These are phyloP conservation scores for Heterochromis multidens DNA, from an alignment of 2,113 vertebrate species.

Conservation along the genomic window DNA sequence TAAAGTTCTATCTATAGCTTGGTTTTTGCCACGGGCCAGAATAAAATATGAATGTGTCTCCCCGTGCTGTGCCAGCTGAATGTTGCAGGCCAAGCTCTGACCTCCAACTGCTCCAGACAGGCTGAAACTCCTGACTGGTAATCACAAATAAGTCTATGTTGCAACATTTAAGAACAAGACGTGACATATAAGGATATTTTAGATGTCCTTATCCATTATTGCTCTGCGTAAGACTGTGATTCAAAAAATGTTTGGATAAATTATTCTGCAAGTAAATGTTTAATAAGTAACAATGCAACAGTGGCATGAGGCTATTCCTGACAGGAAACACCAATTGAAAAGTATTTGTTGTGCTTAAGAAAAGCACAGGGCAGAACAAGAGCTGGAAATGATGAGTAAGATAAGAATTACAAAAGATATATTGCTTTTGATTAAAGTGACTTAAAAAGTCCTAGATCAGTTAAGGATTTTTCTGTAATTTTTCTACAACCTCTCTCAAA, in stretches of 20 bases:
- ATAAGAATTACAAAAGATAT: background rate
- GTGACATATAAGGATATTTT: background rate
- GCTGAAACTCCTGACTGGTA: background rate
- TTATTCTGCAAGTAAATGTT: conserved; percentile 6
- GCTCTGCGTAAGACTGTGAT: background rate
- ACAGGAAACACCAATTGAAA: background rate
- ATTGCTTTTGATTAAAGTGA: background rate
- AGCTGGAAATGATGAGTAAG: background rate
- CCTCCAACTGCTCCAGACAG: conserved; percentile 47
- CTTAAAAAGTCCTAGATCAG: background rate
- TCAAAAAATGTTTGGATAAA: background rate
- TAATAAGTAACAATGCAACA: conserved; percentile 6
- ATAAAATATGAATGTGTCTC: conserved; percentile 73
- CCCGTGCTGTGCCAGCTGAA: conserved; percentile 25
- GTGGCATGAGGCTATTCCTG: background rate
- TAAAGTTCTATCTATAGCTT: conserved; percentile 69
- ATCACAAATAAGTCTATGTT: background rate
- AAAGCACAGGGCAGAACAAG: background rate
- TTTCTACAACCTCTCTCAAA: background rate
- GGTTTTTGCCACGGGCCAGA: conserved; percentile 57
- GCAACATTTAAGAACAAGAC: background rate
- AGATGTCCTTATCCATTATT: background rate
- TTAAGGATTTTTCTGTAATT: background rate
- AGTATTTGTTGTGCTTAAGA: background rate
- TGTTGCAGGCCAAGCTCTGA: conserved; percentile 30